A percentile compares a stretch with the other conserved stretches of the same genome.
Conservation (phyloP, 2,797 vertebrate species). For the Odontamblyopus rebecca region DNA sequence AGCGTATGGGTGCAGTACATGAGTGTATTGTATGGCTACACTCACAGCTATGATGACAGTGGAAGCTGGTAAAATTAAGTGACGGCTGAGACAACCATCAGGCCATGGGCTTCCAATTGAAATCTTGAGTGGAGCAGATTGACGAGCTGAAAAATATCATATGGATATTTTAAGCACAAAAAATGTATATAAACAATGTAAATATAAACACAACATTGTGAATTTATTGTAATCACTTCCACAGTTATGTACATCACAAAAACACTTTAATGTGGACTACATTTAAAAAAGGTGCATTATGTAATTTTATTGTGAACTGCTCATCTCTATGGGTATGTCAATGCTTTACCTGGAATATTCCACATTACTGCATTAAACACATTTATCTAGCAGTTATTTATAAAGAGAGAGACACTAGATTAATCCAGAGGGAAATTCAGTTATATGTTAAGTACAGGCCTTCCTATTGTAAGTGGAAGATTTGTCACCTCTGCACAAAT, state of each 20-base stretch:
- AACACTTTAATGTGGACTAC: neutral
- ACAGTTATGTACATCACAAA: neutral
- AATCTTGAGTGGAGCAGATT: slow-evolving; percentile 12
- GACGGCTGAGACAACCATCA: slow-evolving; percentile 39
- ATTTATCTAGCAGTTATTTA: neutral
- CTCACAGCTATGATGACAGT: slow-evolving; percentile 24
- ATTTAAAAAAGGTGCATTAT: neutral
- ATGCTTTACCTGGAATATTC: neutral
- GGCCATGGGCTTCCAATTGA: slow-evolving; percentile 31
- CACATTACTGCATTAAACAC: neutral
- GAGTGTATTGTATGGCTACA: slow-evolving; percentile 9
- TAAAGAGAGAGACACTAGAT: no score
- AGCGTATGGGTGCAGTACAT: slow-evolving; percentile 7
- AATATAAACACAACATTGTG: neutral
- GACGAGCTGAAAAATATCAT: slow-evolving; percentile 13
- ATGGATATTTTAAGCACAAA: neutral
- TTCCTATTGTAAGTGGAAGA: no score
- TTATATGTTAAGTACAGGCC: no score
- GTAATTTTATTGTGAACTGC: neutral
- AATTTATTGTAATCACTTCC: neutral
- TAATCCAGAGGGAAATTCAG: no score
- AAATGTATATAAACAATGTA: neutral
- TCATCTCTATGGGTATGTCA: neutral
- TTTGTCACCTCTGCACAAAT: neutral
- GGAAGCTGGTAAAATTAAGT: slow-evolving; percentile 41